Conservation (phyloP, 2,888 invertebrate species). For the Rotaria socialis region DNA sequence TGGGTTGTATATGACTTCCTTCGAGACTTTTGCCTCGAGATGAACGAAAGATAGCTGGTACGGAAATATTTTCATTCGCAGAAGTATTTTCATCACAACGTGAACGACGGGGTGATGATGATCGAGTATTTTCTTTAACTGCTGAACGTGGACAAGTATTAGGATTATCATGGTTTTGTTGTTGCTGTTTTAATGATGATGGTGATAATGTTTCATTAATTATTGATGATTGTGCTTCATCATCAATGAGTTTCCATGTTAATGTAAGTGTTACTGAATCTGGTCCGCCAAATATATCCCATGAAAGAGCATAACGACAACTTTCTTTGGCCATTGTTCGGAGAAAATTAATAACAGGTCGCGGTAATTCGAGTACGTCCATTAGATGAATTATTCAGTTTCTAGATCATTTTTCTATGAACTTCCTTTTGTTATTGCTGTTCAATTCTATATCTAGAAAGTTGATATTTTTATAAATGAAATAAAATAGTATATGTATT, state of each 20-base stretch:
- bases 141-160: neutral
- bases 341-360: slow-evolving; percentile 47
- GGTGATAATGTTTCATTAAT: neutral
- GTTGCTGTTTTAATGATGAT: neutral
- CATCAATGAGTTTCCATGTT: slow-evolving; percentile 45
- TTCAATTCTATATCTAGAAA: neutral
- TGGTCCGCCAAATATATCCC: slow-evolving; percentile 46
- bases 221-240: slow-evolving; percentile 28
- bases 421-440: neutral
- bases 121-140: neutral
- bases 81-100: neutral
- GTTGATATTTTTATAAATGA: neutral
- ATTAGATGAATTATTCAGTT: neutral
- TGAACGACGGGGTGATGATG: slow-evolving; percentile 27
- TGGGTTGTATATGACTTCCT: neutral
- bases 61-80: neutral
- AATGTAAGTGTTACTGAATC: slow-evolving; percentile 43
- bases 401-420: neutral
- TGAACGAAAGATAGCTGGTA: slow-evolving; percentile 23
- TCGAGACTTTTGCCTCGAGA: slow-evolving; percentile 41
- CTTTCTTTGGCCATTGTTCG: slow-evolving; percentile 47
- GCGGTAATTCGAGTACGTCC: slow-evolving; percentile 46
- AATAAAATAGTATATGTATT: neutral
- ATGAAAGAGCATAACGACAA: slow-evolving; percentile 43
- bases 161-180: neutral